Conservation (phyloP, 2,888 invertebrate genomes). For the Amblyjoppa fuscipennis region DNA sequence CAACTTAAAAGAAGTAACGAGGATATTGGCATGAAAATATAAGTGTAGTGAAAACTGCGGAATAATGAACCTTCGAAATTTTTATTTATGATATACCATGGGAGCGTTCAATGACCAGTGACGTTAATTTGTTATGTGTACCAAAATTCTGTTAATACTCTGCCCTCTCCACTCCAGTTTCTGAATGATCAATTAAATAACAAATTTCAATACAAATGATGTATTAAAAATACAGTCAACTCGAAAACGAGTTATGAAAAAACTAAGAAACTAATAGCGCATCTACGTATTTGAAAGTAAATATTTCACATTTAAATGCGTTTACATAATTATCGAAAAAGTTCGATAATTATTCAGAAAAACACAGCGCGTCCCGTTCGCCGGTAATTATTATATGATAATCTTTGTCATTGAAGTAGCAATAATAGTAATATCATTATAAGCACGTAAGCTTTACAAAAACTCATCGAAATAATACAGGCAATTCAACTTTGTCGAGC, state of each 20-base stretch:
- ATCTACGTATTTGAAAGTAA: slow-evolving; percentile 55
- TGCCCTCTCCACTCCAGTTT: slow-evolving; percentile 83
- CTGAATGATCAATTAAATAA: slow-evolving; percentile 57
- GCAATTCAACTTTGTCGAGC: slow-evolving; percentile 65
- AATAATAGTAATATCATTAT: slow-evolving; percentile 70
- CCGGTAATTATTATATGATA: slow-evolving; percentile 61
- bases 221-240: slow-evolving; percentile 22
- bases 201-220: slow-evolving; percentile 7
- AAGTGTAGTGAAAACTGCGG: slow-evolving; percentile 31
- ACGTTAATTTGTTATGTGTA: slow-evolving; percentile 55
- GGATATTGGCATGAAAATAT: slow-evolving; percentile 37
- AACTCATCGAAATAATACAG: slow-evolving; percentile 64
- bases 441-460: slow-evolving; percentile 67
- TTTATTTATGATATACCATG: slow-evolving; percentile 26
- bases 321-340: slow-evolving; percentile 38
- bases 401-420: slow-evolving; percentile 55
- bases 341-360: slow-evolving; percentile 44
- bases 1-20: slow-evolving; percentile 37
- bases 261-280: slow-evolving; percentile 57
- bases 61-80: slow-evolving; percentile 38
- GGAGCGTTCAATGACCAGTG: slow-evolving; percentile 43
- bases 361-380: slow-evolving; percentile 72
- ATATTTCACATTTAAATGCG: slow-evolving; percentile 52
- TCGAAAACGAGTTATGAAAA: not conserved
- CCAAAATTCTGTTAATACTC: slow-evolving; percentile 74